Evolutionary conservation across 2,797 vertebrate genomes (phyloP), one percentile per base, ranked within the genome.

Genomic region (Falco rusticolus): DNA sequence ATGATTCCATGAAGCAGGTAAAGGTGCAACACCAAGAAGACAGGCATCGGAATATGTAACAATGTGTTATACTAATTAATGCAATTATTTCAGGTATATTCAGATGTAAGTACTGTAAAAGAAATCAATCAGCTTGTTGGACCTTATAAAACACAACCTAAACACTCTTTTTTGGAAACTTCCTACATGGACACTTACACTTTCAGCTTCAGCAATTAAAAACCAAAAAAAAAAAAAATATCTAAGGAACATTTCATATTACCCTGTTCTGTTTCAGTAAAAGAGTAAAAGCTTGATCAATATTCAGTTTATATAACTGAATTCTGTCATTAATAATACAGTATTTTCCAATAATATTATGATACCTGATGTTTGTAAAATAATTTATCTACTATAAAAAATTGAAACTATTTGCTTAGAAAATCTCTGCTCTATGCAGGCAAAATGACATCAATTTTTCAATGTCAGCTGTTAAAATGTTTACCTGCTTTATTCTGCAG

Each of bases 401-500:
- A 71, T 11, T 4, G 16, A 84, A 92, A 65, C 9, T 33, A 69
- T 20, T 71, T 63, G 22, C 48, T 60, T 59, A 89, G 39, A 92
- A 93, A 50, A 66, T 15, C 50, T 83, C 20, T 78, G 20, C 10
- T 43, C 41, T 7, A 11, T 34, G 17, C 18, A 91, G 59, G 4
- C n/a, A 77, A 60, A 72, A 56, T 4, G 3, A 19, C 1, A 15
- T 8, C 11, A 56, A 24, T 47, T 93, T 76, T 75, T 87, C 50
- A 56, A 0, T 13, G 26, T n/a, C 69, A 94, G 56, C 48, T 84
- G 34, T 66, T 59, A 45, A 81, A 92, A 95, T 96, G 96, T 66
- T 97, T 98, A 99, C 99, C 99, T 99, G 99, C 98, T 99, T 99
- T 97, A 99, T 99, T 98, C 99, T 99, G 98, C 99, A 99, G 90